Percentiles rank a stretch among this genome's conserved stretches.
These are phyloP conservation scores for Ia io DNA, from an alignment of 2,113 vertebrate genomes.

Conservation along the genomic window DNA sequence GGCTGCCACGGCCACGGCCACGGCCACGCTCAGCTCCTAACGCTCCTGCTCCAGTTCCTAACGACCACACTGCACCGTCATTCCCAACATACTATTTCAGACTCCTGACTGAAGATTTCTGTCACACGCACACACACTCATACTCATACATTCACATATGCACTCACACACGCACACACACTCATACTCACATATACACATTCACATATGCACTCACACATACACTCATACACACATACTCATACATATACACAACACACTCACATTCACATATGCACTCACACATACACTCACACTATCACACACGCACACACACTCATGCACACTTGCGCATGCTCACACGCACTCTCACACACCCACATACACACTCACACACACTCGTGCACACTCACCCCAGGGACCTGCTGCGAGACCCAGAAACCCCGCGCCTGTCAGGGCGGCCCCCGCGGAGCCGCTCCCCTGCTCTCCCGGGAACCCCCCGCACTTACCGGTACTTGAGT, in stretches of 20 bases:
- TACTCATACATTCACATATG: no score
- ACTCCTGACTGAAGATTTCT: neutral
- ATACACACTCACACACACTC: no score
- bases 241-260: neutral
- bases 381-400: no score
- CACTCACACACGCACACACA: no score
- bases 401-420: no score
- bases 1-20: no score
- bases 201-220: rapidly evolving
- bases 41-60: no score
- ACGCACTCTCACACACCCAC: neutral
- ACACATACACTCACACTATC: neutral
- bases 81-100: no score
- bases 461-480: neutral
- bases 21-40: no score
- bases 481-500: conserved; percentile 91
- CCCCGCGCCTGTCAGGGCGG: no score
- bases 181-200: neutral
- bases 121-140: neutral
- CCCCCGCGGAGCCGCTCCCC: no score
- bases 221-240: neutral
- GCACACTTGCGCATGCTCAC: neutral
- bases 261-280: neutral
- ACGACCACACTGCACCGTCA: no score
- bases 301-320: neutral